Percentiles rank a stretch among this genome's conserved stretches.
phyloP scores from a whole-genome alignment of 2,113 vertebrate genomes.

The Boulengeromyrus knoepffleri region DNA sequence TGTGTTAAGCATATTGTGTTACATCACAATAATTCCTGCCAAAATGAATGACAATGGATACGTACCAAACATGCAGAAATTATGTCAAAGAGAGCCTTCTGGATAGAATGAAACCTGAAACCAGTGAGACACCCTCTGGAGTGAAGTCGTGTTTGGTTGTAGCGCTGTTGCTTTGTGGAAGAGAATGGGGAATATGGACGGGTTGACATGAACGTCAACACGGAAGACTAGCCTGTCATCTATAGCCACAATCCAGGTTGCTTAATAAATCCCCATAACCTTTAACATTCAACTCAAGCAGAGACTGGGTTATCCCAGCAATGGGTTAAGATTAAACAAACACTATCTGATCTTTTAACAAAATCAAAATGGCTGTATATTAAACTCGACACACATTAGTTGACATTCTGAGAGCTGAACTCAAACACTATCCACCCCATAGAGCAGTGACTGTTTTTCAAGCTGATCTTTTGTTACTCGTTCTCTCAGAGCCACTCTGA shows the following conservation, averaged over 20 bases:
- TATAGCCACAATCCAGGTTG: neutral
- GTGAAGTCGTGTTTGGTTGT: neutral
- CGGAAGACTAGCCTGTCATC: neutral
- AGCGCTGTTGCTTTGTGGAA: neutral
- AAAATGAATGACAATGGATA: neutral
- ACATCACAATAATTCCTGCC: neutral
- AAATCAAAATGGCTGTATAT: neutral
- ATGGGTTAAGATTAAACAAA: neutral
- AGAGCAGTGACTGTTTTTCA: neutral
- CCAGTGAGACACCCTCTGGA: neutral
- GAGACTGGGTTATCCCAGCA: neutral
- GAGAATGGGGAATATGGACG: neutral
- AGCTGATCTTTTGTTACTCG: neutral
- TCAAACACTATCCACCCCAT: neutral
- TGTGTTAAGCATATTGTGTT: neutral
- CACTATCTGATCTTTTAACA: neutral
- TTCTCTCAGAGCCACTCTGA: neutral
- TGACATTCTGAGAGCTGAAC: neutral
- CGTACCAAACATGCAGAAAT: neutral
- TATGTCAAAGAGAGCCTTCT: neutral
- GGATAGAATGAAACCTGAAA: neutral
- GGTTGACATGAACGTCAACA: neutral
- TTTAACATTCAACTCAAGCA: neutral
- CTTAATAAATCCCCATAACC: neutral
- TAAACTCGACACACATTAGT: neutral